Evolutionary conservation across 2,113 vertebrate genomes (phyloP).

Genomic region (Tupaia chinensis): DNA sequence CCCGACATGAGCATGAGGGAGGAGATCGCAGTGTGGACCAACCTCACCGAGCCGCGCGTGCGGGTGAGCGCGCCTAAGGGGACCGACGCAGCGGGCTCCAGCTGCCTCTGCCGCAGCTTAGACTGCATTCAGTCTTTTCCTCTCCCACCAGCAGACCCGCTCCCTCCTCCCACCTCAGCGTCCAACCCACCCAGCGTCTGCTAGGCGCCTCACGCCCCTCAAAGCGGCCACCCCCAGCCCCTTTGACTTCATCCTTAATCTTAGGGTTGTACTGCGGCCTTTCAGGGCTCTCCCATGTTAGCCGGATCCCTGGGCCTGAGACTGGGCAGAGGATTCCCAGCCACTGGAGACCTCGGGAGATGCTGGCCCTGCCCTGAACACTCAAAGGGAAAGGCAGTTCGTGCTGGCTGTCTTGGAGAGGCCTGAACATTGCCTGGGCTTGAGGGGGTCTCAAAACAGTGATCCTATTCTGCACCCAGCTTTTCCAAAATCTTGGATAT

Average conservation of each 20-base stretch:
- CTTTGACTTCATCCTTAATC: not conserved
- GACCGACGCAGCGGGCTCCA: not conserved
- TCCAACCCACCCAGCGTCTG: rapidly evolving
- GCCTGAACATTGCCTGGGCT: not conserved
- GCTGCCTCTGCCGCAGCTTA: not conserved
- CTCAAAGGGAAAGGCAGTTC: slow-evolving; percentile 66
- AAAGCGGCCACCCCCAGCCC: not conserved
- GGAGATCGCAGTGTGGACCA: slow-evolving; percentile 99
- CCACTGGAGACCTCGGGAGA: not conserved
- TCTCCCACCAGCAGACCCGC: not conserved
- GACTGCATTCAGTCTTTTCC: not conserved
- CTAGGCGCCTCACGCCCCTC: not conserved
- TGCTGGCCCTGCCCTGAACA: slow-evolving; percentile 1
- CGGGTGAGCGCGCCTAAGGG: slow-evolving; percentile 89
- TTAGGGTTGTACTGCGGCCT: not conserved
- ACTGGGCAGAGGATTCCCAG: not conserved
- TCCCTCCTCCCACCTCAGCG: not conserved
- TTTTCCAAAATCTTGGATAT: not conserved
- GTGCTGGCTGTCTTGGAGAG: not conserved
- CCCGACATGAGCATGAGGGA: slow-evolving; percentile 99
- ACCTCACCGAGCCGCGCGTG: slow-evolving; percentile 98
- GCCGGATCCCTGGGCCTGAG: not conserved
- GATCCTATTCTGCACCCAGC: not conserved
- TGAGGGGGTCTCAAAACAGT: not conserved
- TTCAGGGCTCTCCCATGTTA: not conserved